Base-by-base conservation (phyloP, 1,140 invertebrate species). In the Asobara japonica region DNA sequence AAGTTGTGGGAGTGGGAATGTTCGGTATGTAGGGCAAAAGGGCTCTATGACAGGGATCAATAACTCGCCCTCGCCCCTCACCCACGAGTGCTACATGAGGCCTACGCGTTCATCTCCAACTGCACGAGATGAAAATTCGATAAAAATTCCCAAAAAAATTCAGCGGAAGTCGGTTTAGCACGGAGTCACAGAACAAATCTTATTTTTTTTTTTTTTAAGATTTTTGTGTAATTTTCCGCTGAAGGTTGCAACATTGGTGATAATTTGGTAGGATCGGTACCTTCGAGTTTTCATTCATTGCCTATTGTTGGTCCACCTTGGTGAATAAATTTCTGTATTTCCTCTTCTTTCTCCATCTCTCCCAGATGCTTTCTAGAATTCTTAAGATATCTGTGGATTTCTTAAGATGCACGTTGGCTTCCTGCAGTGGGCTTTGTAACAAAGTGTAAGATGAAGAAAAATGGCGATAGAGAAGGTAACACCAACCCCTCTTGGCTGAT, bases 11-110 rank as follows among this genome's bases (percentile, higher is more conserved):
- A 31, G 64, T 68, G 65, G 73, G 69, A 77, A 69, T 65, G 72
- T 77, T 74, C 65, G 69, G 73, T 77, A 79, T 80, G 73, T 82
- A 76, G 79, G 80, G 72, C 79, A 79, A 81, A 73, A 81, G 79
- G 80, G 77, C 76, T 75, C 56, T 60, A 60, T 62, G 27, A 25
- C 41, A 45, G 71, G 60, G 73, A 80, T 80, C 80, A 69, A 80
- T 80, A 79, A 74, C 74, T 78, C 69, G 45, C 70, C 70, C 74
- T 65, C 60, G 25, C 69, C 25, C 41, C 67, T 16, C 22, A 11
- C 48, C 13, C 45, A 38, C 29, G 18, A 31, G 29, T 62, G 66
- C 71, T 31, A 70, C 68, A 31, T 56, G 64, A 69, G 68, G 48
- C 70, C 51, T 78, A 78, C 65, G 20, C 13, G 22, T 56, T 18